Base-by-base conservation (phyloP, 1,140 invertebrate species). In the Phymastichus coffea region DNA sequence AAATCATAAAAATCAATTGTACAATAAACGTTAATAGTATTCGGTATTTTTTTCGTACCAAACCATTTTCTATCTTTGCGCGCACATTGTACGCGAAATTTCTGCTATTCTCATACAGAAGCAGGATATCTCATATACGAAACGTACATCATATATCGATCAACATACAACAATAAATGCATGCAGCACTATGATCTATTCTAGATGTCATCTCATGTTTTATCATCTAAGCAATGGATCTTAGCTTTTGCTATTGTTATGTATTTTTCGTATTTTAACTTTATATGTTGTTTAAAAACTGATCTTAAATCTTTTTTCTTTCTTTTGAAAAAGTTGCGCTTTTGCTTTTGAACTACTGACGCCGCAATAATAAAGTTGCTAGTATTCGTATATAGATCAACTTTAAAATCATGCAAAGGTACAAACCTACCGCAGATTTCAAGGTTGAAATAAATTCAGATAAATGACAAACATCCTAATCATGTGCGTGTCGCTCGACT, bases 121-220 rank as follows among this genome's bases (percentile, higher is more conserved):
- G 52, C 59, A 55, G 52, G 35, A 48, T 10, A 54, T 55, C 48
- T 47, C 44, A 61, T 51, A 49, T 49, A 55, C 51, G 20, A 48
- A 61, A 61, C 33, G 49, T 59, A 35, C 38, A 60, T 54, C 57
- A 54, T 47, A 47, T 47, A 33, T 47, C 35, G 43, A 60, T 49
- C 49, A 48, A 48, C 35, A 55, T 53, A 48, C 41, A 59, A 49
- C 43, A 44, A 66, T 72, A 71, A 72, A 74, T 73, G 69, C 69
- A 74, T 74, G 67, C 70, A 74, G 66, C 70, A 67, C 67, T 71
- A 71, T 66, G 63, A 62, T 65, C 65, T 73, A 72, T 66, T 59
- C 69, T 71, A 72, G 68, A 55, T 68, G 65, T 63, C 65, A 60
- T 47, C n/a, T n/a, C n/a, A 57, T 59, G 28, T 57, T 44, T 37